Evolutionary conservation across 2,113 vertebrate genomes (phyloP).

Genomic region (Eclectus roratus): DNA sequence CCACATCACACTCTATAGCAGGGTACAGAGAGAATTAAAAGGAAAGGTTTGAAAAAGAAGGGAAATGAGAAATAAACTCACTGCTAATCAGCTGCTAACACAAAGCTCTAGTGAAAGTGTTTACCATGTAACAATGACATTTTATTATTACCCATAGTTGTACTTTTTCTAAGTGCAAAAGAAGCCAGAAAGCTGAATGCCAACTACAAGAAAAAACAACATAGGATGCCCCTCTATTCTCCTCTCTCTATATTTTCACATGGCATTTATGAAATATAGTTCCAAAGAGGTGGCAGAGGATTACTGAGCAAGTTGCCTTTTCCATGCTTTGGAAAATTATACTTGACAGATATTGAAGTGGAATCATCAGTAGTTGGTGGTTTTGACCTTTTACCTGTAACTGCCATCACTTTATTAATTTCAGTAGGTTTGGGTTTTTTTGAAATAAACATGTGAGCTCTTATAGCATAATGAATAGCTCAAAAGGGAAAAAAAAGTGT

Average conservation of each 20-base stretch:
- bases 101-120: neutral
- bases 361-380: neutral
- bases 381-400: neutral
- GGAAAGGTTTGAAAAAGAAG: neutral
- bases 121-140: neutral
- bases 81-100: neutral
- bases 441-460: neutral
- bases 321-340: neutral
- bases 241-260: neutral
- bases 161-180: neutral
- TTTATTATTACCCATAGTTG: neutral
- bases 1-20: neutral
- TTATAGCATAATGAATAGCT: neutral
- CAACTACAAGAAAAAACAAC: neutral
- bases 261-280: neutral
- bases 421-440: accelerated
- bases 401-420: neutral
- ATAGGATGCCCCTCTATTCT: neutral
- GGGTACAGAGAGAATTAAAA: neutral
- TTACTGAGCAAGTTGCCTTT: neutral
- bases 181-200: neutral
- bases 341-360: neutral
- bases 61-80: neutral
- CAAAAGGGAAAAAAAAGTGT: neutral
- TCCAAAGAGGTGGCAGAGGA: neutral